These are phyloP conservation scores for Ibycter americanus DNA, from an alignment of 2,797 vertebrate genomes.

Conservation along the genomic window DNA sequence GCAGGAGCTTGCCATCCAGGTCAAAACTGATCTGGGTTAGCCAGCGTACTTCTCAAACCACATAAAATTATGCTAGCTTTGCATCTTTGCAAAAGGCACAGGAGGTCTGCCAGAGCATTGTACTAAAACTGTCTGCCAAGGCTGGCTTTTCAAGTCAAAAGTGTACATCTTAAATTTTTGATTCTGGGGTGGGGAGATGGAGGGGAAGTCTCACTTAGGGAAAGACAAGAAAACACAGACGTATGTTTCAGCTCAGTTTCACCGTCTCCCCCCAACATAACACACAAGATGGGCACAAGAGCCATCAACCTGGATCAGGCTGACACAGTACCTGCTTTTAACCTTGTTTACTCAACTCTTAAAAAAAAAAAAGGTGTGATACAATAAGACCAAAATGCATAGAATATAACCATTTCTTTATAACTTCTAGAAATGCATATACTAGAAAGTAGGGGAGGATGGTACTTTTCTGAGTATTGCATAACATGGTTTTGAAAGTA, in stretches of 20 bases:
- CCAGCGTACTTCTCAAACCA: background rate
- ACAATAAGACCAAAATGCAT: background rate
- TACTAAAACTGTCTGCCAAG: background rate
- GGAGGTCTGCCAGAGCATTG: background rate
- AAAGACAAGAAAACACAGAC: background rate
- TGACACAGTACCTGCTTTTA: background rate
- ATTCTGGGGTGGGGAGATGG: background rate
- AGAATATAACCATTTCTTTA: background rate
- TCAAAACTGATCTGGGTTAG: background rate
- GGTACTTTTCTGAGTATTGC: background rate
- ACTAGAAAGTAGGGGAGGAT: background rate
- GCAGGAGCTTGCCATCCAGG: background rate
- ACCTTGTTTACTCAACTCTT: background rate
- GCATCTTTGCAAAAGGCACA: background rate
- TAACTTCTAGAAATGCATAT: background rate
- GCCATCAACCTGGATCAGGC: background rate
- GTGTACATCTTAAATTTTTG: background rate
- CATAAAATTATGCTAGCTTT: background rate
- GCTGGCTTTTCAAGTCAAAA: background rate
- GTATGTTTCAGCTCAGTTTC: background rate
- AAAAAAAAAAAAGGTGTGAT: background rate
- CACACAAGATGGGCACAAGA: fast-evolving
- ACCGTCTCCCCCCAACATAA: background rate
- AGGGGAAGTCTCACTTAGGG: background rate
- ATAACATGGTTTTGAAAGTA: background rate